Evolutionary conservation across 2,797 vertebrate species (phyloP), one percentile per base, ranked within the genome.

Genomic region (Muscicapa comitata): DNA sequence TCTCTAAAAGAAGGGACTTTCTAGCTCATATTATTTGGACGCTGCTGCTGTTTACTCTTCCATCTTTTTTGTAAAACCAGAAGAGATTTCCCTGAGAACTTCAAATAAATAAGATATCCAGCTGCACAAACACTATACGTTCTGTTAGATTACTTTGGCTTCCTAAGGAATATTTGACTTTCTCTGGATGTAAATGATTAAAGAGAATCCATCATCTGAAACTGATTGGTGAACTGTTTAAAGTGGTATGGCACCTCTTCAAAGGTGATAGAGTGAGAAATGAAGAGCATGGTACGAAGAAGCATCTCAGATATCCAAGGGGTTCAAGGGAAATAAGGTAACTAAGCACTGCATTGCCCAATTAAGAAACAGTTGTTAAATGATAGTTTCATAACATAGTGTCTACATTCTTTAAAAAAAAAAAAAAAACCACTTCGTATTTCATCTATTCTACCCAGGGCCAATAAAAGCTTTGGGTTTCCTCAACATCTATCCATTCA

Each of bases 91-190:
- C 95, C 97, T 97, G 97, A 98, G 98, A 98, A 98, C 97, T 98
- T 98, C 98, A 98, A 98, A 98, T 99, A 99, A 99, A 99, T 98
- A 99, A 98, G 95, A 98, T 97, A 96, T 97, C 98, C 99, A 99
- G 99, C 99, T 99, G 99, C 99, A 98, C 97, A 99, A 99, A 99
- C 98, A 99, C 97, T 97, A 97, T 96, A 98, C 96, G 96, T 98
- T 98, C 97, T 97, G 93, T 80, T 92, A 95, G 97, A 98, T 98
- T 97, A 98, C 96, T 98, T 97, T 96, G 96, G 98, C 97, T 97
- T 98, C 97, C 94, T 96, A 96, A 96, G 96, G 95, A 98, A 98
- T 98, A 97, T 97, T 97, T 98, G 93, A 95, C 97, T 97, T 97
- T 96, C 97, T 97, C 91, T 90, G 90, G 96, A 98, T 97, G 97